Conservation (phyloP, 2,888 invertebrate genomes). For the Eucriotettix oculatus region DNA sequence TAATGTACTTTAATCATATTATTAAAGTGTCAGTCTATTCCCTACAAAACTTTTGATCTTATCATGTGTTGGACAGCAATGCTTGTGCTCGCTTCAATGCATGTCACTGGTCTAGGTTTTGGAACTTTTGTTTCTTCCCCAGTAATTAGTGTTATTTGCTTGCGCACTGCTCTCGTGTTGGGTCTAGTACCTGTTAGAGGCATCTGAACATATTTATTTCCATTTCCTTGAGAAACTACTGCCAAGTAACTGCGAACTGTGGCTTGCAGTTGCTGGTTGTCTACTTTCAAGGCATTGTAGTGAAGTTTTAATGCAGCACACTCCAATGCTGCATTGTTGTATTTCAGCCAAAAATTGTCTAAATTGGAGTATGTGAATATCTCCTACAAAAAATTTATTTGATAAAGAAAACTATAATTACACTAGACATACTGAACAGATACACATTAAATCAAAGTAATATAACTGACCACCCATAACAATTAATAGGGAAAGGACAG, state of each 20-base stretch:
- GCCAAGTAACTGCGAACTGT: constrained; percentile 44
- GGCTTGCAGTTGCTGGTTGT: constrained; percentile 45
- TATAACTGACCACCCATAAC: neutral
- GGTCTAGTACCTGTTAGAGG: neutral
- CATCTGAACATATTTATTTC: neutral
- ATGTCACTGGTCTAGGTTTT: constrained; percentile 34
- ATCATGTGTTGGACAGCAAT: constrained; percentile 36
- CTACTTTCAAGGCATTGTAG: constrained; percentile 27
- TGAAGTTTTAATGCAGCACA: constrained; percentile 30
- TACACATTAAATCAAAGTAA: neutral
- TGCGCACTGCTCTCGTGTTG: neutral
- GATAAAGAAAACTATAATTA: neutral
- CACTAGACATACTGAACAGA: neutral
- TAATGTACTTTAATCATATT: too few species aligned
- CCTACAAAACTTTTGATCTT: neutral
- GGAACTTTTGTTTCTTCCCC: constrained; percentile 24
- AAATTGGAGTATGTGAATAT: constrained; percentile 27
- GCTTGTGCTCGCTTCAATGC: constrained; percentile 39
- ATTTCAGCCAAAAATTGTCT: constrained; percentile 52
- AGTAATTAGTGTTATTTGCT: constrained; percentile 2
- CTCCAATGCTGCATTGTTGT: constrained; percentile 37
- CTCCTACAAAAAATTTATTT: neutral
- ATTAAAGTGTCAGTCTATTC: too few species aligned
- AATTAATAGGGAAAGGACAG: too few species aligned
- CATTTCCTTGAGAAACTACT: constrained; percentile 21